Base-by-base conservation (phyloP, 2,113 vertebrate genomes). In the Phylloscopus trochilus region DNA sequence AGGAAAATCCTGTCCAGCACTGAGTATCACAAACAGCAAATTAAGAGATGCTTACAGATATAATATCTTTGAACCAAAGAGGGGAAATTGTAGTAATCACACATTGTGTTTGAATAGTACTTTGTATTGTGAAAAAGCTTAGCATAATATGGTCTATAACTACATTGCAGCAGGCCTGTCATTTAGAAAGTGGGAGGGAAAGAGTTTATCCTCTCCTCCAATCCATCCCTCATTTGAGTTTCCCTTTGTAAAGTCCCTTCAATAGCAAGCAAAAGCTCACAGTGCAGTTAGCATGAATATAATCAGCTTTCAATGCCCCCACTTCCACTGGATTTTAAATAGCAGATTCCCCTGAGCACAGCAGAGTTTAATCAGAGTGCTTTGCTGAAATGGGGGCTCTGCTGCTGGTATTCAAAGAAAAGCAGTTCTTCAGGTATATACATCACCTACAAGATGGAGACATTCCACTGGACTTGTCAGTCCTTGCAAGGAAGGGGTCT, bases 11-110 rank as follows among this genome's bases (percentile, higher is more conserved):
- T 60, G 58, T 78, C 87, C 92, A 82, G 77, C 41, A 31, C n/a
- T 59, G 59, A 84, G 37, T 62, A 68, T 81, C 67, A 72, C 58
- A 66, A 95, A 51, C 2, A 11, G 51, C 70, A 91, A 92, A 94
- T 91, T 89, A 91, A 85, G 87, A 95, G 70, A 85, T 60, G 37
- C 70, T 93, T 93, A 76, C 27, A 17, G 66, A 68, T 79, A 83
- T 33, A 69, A 62, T 83, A 44, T 89, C 46, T 64, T 23, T 53
- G 53, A 93, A 66, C n/a, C 62, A 73, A 78, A 90, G 80, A 73
- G 70, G 76, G 83, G 81, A 85, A 89, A 92, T 79, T 76, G 83
- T 93, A 58, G 84, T 92, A 89, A 96, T 96, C 89, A 85, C 77
- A 81, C 59, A 84, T 92, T 92, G 89, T 92, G 80, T 89, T 67